Evolutionary conservation across 1,140 invertebrate species (phyloP).

Genomic region (Ceratoteleas bidentatus): DNA sequence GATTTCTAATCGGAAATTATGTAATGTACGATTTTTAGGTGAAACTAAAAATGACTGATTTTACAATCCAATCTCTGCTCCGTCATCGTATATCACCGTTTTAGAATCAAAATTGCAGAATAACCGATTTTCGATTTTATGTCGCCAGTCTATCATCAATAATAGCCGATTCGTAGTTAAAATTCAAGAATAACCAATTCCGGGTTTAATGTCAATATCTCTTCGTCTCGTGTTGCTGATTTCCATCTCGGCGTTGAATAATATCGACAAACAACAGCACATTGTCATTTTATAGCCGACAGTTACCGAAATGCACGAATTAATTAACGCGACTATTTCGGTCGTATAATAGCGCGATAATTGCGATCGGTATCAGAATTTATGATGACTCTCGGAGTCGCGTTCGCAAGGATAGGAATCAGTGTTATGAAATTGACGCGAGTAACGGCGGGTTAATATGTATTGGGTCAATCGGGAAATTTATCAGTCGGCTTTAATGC

Average conservation of each 20-base stretch:
- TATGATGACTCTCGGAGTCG: constrained; percentile 20
- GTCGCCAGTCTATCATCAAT: not conserved
- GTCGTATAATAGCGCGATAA: constrained; percentile 24
- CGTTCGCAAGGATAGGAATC: constrained; percentile 12
- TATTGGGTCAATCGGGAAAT: constrained; percentile 55
- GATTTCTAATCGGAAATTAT: no score
- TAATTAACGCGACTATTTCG: constrained; percentile 18
- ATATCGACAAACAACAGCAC: no score
- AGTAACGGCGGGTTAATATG: constrained; percentile 47
- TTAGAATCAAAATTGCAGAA: no score
- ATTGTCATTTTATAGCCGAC: no score
- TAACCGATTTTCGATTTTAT: not conserved
- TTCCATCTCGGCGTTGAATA: no score
- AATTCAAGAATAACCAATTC: no score
- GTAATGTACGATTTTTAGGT: no score
- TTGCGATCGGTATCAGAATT: constrained; percentile 37
- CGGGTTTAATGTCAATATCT: not conserved
- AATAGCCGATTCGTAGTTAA: no score
- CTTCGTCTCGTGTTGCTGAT: not conserved
- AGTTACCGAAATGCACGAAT: constrained; percentile 2
- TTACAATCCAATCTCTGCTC: no score
- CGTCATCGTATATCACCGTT: no score
- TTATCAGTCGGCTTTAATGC: constrained; percentile 52
- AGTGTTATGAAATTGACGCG: constrained; percentile 53
- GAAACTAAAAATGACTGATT: no score